phyloP scores from a whole-genome alignment of 1,140 invertebrate species.

The Limonius californicus region DNA sequence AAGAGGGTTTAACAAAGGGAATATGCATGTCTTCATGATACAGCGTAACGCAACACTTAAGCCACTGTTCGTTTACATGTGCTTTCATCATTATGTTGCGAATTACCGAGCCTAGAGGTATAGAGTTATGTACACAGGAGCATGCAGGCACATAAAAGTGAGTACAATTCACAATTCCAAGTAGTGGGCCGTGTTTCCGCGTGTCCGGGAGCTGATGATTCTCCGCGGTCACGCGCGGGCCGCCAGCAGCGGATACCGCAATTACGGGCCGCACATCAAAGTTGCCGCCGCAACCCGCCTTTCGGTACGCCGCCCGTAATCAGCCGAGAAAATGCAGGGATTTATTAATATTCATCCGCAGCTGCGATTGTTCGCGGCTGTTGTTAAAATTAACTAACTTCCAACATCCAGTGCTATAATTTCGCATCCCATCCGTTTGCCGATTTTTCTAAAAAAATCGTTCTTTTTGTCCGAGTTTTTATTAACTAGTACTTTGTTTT shows the following conservation, averaged over 20 bases:
- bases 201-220: slow-evolving; percentile 29
- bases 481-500: no score
- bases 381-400: slow-evolving; percentile 16
- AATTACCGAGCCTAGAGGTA: background rate
- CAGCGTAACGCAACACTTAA: background rate
- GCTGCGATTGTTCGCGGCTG: slow-evolving; percentile 17
- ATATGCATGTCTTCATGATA: slow-evolving; percentile 1
- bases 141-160: slow-evolving; percentile 11
- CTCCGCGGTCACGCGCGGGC: slow-evolving; percentile 28
- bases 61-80: slow-evolving; percentile 4
- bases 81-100: background rate
- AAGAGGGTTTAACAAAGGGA: no score
- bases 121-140: slow-evolving; percentile 2
- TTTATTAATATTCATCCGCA: slow-evolving; percentile 27
- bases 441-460: no score
- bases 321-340: slow-evolving; percentile 26
- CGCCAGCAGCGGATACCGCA: slow-evolving; percentile 26
- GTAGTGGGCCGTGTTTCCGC: slow-evolving; percentile 17
- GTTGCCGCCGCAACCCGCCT: slow-evolving; percentile 17
- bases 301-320: slow-evolving; percentile 23
- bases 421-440: no score
- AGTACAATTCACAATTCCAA: slow-evolving; percentile 6
- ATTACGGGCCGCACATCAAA: slow-evolving; percentile 29
- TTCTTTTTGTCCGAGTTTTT: no score
- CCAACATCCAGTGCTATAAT: background rate